phyloP scores from a whole-genome alignment of 2,113 vertebrate species.

The Perccottus glenii region DNA sequence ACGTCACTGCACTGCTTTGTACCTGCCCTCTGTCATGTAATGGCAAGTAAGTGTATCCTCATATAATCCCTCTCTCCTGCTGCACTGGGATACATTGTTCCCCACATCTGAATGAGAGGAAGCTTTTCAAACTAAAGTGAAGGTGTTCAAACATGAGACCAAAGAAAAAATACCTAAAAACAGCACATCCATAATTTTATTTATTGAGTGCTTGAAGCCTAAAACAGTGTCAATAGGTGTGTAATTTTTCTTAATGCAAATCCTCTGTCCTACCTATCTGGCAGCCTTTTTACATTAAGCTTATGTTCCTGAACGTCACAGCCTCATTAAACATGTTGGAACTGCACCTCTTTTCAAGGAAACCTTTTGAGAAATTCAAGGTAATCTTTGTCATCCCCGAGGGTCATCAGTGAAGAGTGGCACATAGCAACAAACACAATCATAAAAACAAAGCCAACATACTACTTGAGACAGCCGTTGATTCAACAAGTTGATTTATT shows the following conservation, averaged over 20 bases:
- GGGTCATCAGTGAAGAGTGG: neutral
- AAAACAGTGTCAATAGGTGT: no score
- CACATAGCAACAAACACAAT: neutral
- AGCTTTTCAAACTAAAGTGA: neutral
- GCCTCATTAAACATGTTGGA: neutral
- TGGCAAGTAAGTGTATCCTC: no score
- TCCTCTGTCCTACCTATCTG: neutral
- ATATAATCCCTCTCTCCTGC: no score
- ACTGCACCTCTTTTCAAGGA: neutral
- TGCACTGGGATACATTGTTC: slow-evolving; percentile 16
- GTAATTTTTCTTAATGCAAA: neutral
- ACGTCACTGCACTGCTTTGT: no score
- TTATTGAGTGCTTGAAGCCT: no score
- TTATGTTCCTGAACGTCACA: neutral
- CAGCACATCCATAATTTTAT: no score
- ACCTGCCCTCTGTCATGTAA: no score
- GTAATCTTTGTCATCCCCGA: neutral
- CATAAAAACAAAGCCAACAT: neutral
- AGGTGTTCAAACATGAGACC: no score
- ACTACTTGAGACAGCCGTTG: neutral
- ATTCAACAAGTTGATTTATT: no score
- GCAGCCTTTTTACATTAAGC: neutral
- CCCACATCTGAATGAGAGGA: slow-evolving; percentile 35
- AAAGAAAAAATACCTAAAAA: no score
- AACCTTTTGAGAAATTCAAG: neutral